These are phyloP conservation scores for Sternarchorhynchus goeldii DNA, from an alignment of 2,797 vertebrate species.

Conservation along the genomic window DNA sequence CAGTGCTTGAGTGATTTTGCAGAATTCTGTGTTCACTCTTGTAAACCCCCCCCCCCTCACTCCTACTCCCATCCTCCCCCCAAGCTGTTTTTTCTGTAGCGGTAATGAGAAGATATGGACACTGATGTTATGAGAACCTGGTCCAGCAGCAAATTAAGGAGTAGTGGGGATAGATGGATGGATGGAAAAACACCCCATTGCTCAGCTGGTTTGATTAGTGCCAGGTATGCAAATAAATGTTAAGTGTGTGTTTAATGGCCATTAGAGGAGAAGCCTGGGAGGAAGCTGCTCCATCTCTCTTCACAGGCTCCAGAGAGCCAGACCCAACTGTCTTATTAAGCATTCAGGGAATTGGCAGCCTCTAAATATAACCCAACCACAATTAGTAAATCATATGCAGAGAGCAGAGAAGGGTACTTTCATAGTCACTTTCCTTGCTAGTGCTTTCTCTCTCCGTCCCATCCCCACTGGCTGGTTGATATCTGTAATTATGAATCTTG, in stretches of 20 bases:
- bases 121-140: slow-evolving; percentile 40
- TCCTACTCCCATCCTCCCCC: background rate
- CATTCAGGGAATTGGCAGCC: slow-evolving; percentile 55
- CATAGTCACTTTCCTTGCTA: slow-evolving; percentile 29
- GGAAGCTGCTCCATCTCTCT: slow-evolving; percentile 50
- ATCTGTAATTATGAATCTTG: slow-evolving; percentile 39
- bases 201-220: slow-evolving; percentile 52
- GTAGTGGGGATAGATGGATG: background rate
- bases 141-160: slow-evolving; percentile 47
- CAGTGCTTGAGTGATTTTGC: no score
- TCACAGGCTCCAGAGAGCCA: slow-evolving; percentile 61
- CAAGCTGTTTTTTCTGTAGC: slow-evolving; percentile 24
- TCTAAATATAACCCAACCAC: slow-evolving; percentile 61
- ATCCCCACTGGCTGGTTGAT: slow-evolving; percentile 19
- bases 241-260: slow-evolving; percentile 55
- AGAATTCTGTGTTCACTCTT: no score
- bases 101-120: slow-evolving; percentile 52
- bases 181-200: slow-evolving; percentile 38
- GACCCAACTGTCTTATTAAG: slow-evolving; percentile 64
- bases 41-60: no score
- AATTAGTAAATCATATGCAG: slow-evolving; percentile 61
- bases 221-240: slow-evolving; percentile 56
- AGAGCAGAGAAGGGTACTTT: slow-evolving; percentile 48
- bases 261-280: slow-evolving; percentile 40
- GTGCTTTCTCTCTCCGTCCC: background rate